phyloP scores from a whole-genome alignment of 2,888 invertebrate species.

The Dorcus hopei region DNA sequence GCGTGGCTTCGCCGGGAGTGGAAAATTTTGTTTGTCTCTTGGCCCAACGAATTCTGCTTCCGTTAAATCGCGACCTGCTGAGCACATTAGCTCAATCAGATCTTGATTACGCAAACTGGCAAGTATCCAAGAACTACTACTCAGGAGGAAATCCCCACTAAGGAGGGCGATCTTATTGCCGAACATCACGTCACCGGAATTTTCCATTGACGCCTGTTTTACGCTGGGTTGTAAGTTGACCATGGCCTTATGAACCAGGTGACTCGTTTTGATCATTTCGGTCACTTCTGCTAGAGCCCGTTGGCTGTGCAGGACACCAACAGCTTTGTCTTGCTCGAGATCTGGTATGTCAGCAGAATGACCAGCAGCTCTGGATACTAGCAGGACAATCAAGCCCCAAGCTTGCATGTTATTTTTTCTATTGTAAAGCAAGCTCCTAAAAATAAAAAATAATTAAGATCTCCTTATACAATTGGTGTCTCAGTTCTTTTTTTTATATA shows the following conservation, averaged over 20 bases:
- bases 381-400: constrained; percentile 86
- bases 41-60: constrained; percentile 88
- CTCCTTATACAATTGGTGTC: no score
- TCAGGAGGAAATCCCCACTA: constrained; percentile 85
- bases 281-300: constrained; percentile 90
- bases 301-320: constrained; percentile 82
- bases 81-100: constrained; percentile 84
- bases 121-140: constrained; percentile 83
- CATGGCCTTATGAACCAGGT: constrained; percentile 77
- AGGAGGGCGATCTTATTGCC: constrained; percentile 93
- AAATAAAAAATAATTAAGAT: constrained; percentile 13
- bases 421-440: constrained; percentile 83
- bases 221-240: constrained; percentile 73
- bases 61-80: constrained; percentile 82
- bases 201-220: constrained; percentile 33
- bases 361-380: constrained; percentile 90
- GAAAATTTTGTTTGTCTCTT: constrained; percentile 80
- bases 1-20: constrained; percentile 68
- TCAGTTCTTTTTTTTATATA: no score
- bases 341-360: constrained; percentile 76
- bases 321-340: constrained; percentile 81
- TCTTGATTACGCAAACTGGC: constrained; percentile 78
- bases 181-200: constrained; percentile 78
- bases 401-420: constrained; percentile 92
- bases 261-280: constrained; percentile 93